Evolutionary conservation across 2,797 vertebrate species (phyloP), one percentile per base, ranked within the genome.

Genomic region (Gorsachius magnificus): DNA sequence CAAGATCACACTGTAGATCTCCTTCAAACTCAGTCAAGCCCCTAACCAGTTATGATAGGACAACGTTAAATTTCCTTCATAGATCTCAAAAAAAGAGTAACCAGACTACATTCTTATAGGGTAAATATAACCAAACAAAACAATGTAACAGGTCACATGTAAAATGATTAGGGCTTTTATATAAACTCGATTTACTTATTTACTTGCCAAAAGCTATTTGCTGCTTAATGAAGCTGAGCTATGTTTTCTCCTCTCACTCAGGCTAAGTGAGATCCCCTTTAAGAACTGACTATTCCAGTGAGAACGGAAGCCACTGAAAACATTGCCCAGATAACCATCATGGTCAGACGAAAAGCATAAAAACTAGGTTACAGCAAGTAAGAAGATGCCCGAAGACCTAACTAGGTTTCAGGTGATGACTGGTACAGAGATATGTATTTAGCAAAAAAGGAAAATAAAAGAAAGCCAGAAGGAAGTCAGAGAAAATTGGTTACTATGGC

Each of bases 91-190:
- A n/a, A 61, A 60, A 60, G 21, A 63, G 41, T 60, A 11, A 84
- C 31, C 43, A 77, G 43, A 89, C 87, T 56, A 72, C 14, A 41
- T 69, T 90, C 22, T 87, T 69, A 72, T 2, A 56, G 43, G 9
- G 13, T 61, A 74, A 94, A 96, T 75, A 93, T 56, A 93, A 89
- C 9, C 11, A 90, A 83, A 38, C 22, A 65, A 87, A 91, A 80
- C 16, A 80, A 83, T 28, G 7, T 58, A 92, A 60, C 31, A 82
- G 81, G 56, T 87, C 86, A 94, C 8, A 25, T 20, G 45, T 56
- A 94, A 96, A 91, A 92, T 63, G 10, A 83, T 80, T 77, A 89
- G 43, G 76, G 53, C 22, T 95, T 96, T 94, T 56, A 89, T 35
- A 92, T 71, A 90, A 87, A 90, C 53, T 82, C 5, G 2, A 56